phyloP scores from a whole-genome alignment of 2,113 vertebrate genomes.

The Xiphias gladius region DNA sequence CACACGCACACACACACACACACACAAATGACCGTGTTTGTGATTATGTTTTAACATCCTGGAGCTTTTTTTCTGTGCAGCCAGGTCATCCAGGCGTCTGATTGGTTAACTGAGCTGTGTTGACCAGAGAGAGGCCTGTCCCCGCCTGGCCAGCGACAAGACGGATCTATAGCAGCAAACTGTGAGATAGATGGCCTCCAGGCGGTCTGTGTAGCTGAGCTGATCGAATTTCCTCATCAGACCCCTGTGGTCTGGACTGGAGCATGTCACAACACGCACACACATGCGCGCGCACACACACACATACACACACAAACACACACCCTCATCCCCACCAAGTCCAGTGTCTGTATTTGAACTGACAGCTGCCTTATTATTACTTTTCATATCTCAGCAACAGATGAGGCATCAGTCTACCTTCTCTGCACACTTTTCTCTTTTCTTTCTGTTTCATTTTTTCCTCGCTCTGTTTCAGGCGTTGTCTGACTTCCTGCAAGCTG shows the following conservation, averaged over 20 bases:
- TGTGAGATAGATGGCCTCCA: slow-evolving; percentile 57
- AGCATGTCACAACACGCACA: slow-evolving; percentile 56
- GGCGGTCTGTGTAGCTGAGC: slow-evolving; percentile 57
- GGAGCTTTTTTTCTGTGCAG: neutral
- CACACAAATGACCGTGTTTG: slow-evolving; percentile 17
- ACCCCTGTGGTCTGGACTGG: slow-evolving; percentile 60
- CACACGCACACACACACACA: slow-evolving; percentile 30
- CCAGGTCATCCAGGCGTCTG: slow-evolving; percentile 22
- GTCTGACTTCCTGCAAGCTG: slow-evolving; percentile 51
- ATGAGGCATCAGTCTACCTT: slow-evolving; percentile 51
- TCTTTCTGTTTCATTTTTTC: slow-evolving; percentile 43
- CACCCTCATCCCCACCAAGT: slow-evolving; percentile 37
- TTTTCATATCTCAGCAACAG: slow-evolving; percentile 70
- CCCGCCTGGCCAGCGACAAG: slow-evolving; percentile 25
- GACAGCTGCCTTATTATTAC: slow-evolving; percentile 85
- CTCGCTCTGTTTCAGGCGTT: slow-evolving; percentile 29
- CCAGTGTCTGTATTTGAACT: slow-evolving; percentile 76
- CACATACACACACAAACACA: slow-evolving; percentile 32
- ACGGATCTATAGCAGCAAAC: slow-evolving; percentile 56
- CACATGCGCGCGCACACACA: slow-evolving; percentile 31
- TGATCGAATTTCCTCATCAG: slow-evolving; percentile 70
- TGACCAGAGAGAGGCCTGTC: slow-evolving; percentile 26
- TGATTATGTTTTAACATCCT: slow-evolving; percentile 39
- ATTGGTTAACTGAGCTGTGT: slow-evolving; percentile 28
- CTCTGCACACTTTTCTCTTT: slow-evolving; percentile 50